These are phyloP conservation scores for Epinephelus fuscoguttatus DNA, from an alignment of 2,113 vertebrate species.

Conservation along the genomic window DNA sequence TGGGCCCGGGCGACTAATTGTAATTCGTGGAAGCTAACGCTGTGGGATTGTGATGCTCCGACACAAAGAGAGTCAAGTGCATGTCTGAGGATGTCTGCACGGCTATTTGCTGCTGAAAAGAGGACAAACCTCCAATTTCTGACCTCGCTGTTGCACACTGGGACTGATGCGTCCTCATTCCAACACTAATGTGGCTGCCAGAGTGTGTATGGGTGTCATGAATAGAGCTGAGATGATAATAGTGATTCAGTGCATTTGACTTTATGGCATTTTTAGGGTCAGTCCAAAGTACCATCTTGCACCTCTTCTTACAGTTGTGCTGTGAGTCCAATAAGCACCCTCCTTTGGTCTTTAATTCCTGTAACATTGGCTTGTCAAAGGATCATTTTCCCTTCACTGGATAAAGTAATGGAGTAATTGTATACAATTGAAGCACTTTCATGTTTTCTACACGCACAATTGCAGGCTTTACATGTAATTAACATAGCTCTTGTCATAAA, in stretches of 20 bases:
- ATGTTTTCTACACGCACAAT: conserved; percentile 67
- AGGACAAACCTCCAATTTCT: background rate
- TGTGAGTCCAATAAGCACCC: background rate
- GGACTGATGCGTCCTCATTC: conserved; percentile 5
- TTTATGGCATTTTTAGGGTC: conserved; percentile 5
- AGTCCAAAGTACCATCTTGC: background rate
- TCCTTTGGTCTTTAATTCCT: conserved; percentile 36
- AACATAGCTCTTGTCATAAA: conserved; percentile 72
- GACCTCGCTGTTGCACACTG: conserved; percentile 5
- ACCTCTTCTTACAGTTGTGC: conserved; percentile 4
- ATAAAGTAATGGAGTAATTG: conserved; percentile 61
- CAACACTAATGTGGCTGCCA: conserved; percentile 2
- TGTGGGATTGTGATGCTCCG: conserved; percentile 15
- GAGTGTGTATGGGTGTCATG: background rate
- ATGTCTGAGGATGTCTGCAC: conserved; percentile 17
- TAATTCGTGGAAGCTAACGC: conserved; percentile 15
- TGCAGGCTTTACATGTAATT: conserved; percentile 77
- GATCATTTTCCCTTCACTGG: conserved; percentile 49
- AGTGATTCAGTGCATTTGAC: background rate
- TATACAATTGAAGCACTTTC: conserved; percentile 59
- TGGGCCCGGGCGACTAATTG: conserved; percentile 10
- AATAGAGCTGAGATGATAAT: background rate
- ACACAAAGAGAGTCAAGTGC: conserved; percentile 25
- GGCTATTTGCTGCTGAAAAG: background rate
- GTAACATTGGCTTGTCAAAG: conserved; percentile 41